These are phyloP conservation scores for Ceratina australensis DNA, from an alignment of 1,140 invertebrate genomes.

Conservation along the genomic window DNA sequence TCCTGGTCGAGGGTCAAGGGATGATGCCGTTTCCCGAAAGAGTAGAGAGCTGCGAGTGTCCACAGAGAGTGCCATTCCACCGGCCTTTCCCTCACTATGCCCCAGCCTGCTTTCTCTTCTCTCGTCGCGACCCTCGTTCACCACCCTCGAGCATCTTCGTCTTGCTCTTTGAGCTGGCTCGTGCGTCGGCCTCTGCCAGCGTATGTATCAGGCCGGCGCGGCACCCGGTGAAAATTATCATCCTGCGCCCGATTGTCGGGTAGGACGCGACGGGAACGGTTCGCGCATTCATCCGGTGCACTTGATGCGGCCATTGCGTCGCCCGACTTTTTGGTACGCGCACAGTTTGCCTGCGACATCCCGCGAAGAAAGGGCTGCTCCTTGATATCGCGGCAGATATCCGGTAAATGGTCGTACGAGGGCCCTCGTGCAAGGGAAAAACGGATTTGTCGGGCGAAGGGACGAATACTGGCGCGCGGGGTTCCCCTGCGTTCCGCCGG, in stretches of 20 bases:
- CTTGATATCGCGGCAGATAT: constrained; percentile 44
- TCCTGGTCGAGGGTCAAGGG: constrained; percentile 71
- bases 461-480: constrained; percentile 14
- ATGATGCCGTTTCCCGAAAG: constrained; percentile 65
- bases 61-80: constrained; percentile 64
- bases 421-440: constrained; percentile 30
- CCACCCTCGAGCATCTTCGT: constrained; percentile 6
- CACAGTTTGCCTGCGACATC: constrained; percentile 15
- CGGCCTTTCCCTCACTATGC: constrained; percentile 1
- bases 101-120: constrained; percentile 1
- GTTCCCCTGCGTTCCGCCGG: not conserved
- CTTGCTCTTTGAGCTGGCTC: not conserved
- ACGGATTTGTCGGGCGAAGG: constrained; percentile 1
- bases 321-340: constrained; percentile 44
- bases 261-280: constrained; percentile 12
- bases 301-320: constrained; percentile 44
- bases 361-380: constrained; percentile 28
- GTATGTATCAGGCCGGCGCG: not conserved
- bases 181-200: not conserved
- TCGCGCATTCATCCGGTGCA: constrained; percentile 43
- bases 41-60: constrained; percentile 62
- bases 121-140: constrained; percentile 30
- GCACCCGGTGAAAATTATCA: constrained; percentile 39
- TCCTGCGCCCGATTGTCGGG: constrained; percentile 37
- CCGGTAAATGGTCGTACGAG: constrained; percentile 31